These are phyloP conservation scores for Molossus molossus DNA, from an alignment of 2,797 vertebrate genomes.

Conservation along the genomic window DNA sequence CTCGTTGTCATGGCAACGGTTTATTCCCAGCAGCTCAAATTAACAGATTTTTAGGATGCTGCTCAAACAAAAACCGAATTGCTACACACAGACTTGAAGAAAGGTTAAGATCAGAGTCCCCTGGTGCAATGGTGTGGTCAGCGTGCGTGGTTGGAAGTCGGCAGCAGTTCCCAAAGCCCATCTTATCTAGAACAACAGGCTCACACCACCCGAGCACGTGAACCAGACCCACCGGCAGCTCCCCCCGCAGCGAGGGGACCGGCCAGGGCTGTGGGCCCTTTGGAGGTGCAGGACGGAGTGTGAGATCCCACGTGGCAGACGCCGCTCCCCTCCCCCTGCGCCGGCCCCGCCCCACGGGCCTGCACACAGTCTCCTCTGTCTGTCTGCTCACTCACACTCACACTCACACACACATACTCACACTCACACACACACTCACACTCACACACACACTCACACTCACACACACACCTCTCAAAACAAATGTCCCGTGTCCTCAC, in stretches of 20 bases:
- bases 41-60: not conserved
- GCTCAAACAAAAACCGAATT: not conserved
- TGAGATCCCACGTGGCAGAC: too few species aligned
- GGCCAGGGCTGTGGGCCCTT: too few species aligned
- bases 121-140: not conserved
- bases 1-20: slow-evolving; percentile 6
- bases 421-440: too few species aligned
- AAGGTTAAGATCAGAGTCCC: not conserved
- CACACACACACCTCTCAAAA: not conserved
- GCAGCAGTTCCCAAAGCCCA: not conserved
- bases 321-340: not conserved
- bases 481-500: not conserved
- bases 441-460: too few species aligned
- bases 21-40: not conserved
- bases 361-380: too few species aligned
- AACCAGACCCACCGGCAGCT: not conserved
- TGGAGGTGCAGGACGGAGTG: too few species aligned
- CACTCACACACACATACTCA: not conserved
- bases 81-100: not conserved
- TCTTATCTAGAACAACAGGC: not conserved
- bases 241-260: too few species aligned
- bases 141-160: not conserved
- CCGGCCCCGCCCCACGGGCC: too few species aligned
- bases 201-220: not conserved
- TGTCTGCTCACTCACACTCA: too few species aligned